Base-by-base conservation (phyloP, 1,140 invertebrate species). In the Glomeris maerens region DNA sequence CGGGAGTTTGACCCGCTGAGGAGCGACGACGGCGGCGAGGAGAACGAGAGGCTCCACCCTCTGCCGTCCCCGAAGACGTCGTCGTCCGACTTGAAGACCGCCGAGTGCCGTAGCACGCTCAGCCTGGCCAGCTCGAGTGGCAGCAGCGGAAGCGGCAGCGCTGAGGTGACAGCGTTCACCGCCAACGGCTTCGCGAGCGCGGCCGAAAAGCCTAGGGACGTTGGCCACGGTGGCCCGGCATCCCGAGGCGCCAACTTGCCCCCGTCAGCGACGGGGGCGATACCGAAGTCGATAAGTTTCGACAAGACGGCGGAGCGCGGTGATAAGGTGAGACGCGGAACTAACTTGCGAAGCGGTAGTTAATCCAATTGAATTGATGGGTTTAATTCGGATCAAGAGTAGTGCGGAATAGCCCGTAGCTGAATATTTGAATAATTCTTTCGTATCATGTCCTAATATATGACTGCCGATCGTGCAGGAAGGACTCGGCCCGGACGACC, bases 261-360 rank as follows among this genome's bases (percentile, higher is more conserved):
- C 26, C 4, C 29, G 25, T 21, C 55, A 25, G 45, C 52, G 21
- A 85, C 82, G 0, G 85, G 84, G 3, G 82, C 84, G 1, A 90
- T 90, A 62, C 84, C 85, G 4, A 91, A 91, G 67, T 89, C 85
- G 58, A 90, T 91, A 55, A 89, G 83, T 60, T 91, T 90, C 61
- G 86, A 91, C 69, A 84, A 87, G 64, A 87, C 83, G 2, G 84
- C 85, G 1, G 84, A 90, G 60, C 80, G 85, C 53, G 77, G 79
- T 1, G 80, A 83, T 57, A 78, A 79, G 58, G 66, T 66, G 56
- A 52, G 20, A 27, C 26, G 36, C 36, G 41, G 31, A 36, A n/a
- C 10, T 36, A n/a, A 10, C 31, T 10, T 36, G 10, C 10, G 31
- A 36, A 36, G 31, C 17, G 31, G 10, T 36, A 36, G n/a, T 10